Base-by-base conservation (phyloP, 64 coral and sea anemone species). In the Pocillopora verrucosa region DNA sequence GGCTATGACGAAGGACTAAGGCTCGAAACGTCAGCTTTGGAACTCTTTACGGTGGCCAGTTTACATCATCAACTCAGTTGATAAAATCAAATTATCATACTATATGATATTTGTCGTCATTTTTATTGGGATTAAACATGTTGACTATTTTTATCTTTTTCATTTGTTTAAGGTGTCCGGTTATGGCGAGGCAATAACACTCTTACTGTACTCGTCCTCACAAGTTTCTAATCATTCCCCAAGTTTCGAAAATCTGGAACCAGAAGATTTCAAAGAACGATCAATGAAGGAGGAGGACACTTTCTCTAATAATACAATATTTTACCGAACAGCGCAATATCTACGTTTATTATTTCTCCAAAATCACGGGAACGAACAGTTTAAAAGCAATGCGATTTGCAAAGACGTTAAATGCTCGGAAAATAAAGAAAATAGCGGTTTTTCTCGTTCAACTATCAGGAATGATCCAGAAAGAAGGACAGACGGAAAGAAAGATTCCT, bases 281-380 rank as follows among this genome's bases (percentile, higher is more conserved):
- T 13, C 65, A 25, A 26, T 10, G 5, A 30, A 3, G 16, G 22
- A 41, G 14, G 20, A 85, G 4, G n/a, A 24, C 1, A 10, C 51
- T 1, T 11, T 72, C 2, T 25, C 36, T 58, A 4, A 25, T 57
- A 57, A 85, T 20, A 15, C 63, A 3, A 72, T 85, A 56, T 85
- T 85, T 85, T 85, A 85, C 72, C 24, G 64, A 72, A 85, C 82
- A 1, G 82, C 25, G 19, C 64, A 72, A 51, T 85, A 85, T 37
- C 72, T 85, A 26, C 10, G 82, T 1, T 3, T 16, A 13, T 36
- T 65, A 13, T 72, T 85, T 12, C 10, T 10, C 10, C 13, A 20
- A 38, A 85, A 41, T 1, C 11, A 13, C 58, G 12, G 72, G 56
- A 4, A 11, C 7, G 37, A 13, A n/a, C 35, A 68, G 2, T 9